These are phyloP conservation scores for Marmota monax DNA, from an alignment of 2,113 vertebrate genomes.

Conservation along the genomic window DNA sequence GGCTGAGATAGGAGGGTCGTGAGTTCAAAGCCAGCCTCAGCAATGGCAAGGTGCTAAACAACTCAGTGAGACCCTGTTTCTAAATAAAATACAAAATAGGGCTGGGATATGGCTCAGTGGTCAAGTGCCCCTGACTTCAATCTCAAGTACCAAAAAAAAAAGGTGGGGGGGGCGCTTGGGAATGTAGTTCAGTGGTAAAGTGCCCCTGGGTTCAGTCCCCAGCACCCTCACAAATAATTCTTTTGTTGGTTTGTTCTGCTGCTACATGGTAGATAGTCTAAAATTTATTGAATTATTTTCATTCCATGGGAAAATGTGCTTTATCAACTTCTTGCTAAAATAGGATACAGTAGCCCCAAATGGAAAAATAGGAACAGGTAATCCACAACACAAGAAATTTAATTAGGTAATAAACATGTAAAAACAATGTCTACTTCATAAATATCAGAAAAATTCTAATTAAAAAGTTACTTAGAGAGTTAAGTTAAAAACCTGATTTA, in stretches of 20 bases:
- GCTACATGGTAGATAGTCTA: not conserved
- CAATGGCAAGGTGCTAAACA: no score
- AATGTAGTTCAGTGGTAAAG: no score
- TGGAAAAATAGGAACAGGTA: not conserved
- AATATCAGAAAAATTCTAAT: not conserved
- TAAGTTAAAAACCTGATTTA: constrained; percentile 18
- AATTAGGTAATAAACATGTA: not conserved
- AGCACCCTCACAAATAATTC: not conserved
- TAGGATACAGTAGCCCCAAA: not conserved
- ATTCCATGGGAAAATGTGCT: not conserved
- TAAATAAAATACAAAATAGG: no score
- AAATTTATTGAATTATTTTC: not conserved
- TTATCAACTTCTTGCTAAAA: not conserved
- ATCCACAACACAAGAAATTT: not conserved
- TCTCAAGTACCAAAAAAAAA: no score
- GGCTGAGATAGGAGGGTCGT: no score
- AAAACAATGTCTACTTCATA: not conserved
- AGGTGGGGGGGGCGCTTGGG: no score
- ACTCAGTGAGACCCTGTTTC: no score
- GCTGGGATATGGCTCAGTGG: no score
- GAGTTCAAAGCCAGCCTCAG: no score
- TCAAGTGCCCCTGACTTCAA: no score
- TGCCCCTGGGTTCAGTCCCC: no score
- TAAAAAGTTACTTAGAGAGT: not conserved
- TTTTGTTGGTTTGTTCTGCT: not conserved